Percentiles rank a stretch among this genome's conserved stretches.
These are phyloP conservation scores for Onchidella celtica DNA, from an alignment of 2,888 invertebrate genomes.

Conservation along the genomic window DNA sequence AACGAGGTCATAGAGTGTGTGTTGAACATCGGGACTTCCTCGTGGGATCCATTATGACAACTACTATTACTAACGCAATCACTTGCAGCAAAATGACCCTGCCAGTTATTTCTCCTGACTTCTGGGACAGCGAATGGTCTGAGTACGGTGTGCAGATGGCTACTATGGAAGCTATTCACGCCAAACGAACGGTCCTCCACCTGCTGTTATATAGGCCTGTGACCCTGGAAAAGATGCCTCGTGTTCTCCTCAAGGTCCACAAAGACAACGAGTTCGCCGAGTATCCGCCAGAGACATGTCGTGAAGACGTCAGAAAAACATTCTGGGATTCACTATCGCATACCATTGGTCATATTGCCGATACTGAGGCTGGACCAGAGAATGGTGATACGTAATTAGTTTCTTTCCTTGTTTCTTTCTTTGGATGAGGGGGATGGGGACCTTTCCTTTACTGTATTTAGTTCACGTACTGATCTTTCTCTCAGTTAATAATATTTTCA, in stretches of 20 bases:
- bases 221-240: neutral
- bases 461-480: too few species aligned
- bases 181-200: slow-evolving; percentile 38
- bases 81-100: slow-evolving; percentile 34
- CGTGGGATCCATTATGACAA: slow-evolving; percentile 36
- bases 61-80: slow-evolving; percentile 37
- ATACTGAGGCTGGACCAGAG: too few species aligned
- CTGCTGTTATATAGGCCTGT: slow-evolving; percentile 36
- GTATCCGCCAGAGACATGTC: slow-evolving; percentile 13
- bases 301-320: neutral
- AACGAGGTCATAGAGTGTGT: slow-evolving; percentile 39
- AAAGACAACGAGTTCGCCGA: slow-evolving; percentile 5
- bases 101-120: slow-evolving; percentile 27
- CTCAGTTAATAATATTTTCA: too few species aligned
- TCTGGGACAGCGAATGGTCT: slow-evolving; percentile 40
- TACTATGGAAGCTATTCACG: slow-evolving; percentile 24
- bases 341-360: slow-evolving; percentile 15
- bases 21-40: slow-evolving; percentile 41
- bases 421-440: too few species aligned
- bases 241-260: slow-evolving; percentile 16
- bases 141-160: slow-evolving; percentile 50
- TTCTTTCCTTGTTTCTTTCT: too few species aligned
- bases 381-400: too few species aligned
- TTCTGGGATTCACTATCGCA: slow-evolving; percentile 28
- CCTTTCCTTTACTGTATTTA: too few species aligned